phyloP scores from a whole-genome alignment of 2,113 vertebrate genomes.

The Pyrgilauda ruficollis region DNA sequence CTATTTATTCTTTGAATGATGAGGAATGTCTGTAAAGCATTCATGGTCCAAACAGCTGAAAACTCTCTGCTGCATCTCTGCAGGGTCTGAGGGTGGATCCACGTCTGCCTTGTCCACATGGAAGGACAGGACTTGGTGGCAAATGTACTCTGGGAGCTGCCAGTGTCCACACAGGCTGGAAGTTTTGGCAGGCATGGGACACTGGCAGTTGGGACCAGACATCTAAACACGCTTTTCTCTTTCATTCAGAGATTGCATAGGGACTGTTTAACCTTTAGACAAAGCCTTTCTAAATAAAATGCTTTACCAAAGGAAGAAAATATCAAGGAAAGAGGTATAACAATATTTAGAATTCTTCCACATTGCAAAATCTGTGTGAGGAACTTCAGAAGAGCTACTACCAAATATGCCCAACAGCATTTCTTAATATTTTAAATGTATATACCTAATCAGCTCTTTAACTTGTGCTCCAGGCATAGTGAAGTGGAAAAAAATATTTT shows the following conservation, averaged over 20 bases:
- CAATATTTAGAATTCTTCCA: neutral
- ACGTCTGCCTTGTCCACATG: neutral
- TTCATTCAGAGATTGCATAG: neutral
- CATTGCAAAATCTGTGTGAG: neutral
- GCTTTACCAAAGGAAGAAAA: neutral
- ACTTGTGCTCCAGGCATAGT: neutral
- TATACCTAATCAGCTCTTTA: neutral
- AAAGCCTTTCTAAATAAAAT: neutral
- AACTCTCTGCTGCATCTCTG: neutral
- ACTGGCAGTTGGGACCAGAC: neutral
- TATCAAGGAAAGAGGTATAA: neutral
- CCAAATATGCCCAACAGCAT: neutral
- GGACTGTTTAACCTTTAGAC: neutral
- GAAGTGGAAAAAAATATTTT: neutral
- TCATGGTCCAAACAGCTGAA: neutral
- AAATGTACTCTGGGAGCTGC: neutral
- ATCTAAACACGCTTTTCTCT: neutral
- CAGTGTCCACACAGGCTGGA: neutral
- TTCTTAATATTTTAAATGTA: neutral
- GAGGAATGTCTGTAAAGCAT: neutral
- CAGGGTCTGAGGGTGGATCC: neutral
- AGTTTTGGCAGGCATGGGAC: neutral
- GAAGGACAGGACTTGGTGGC: neutral
- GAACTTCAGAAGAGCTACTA: neutral
- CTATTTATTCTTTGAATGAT: neutral